Evolutionary conservation across 2,888 invertebrate genomes (phyloP), one percentile per base, ranked within the genome.

Genomic region (Calameuta pallipes): DNA sequence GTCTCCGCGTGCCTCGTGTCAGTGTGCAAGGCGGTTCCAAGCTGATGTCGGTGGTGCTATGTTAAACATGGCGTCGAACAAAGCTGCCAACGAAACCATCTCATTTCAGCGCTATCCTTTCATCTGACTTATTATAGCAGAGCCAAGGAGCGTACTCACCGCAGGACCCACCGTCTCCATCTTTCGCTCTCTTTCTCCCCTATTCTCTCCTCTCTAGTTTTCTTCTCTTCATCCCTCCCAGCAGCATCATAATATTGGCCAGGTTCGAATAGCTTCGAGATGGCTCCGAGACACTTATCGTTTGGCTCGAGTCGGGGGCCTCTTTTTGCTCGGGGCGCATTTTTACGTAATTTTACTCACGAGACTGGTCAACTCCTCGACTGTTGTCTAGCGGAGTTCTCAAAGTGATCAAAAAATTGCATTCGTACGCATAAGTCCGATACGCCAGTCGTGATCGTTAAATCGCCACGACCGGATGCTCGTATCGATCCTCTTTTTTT

Each of bases 31-130:
- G 23, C 23, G 36, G 15, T 56, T 56, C 23, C 56, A 56, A 86
- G 87, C 87, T 88, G 89, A 87, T 85, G 89, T 9, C 89, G 89
- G 87, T 87, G 88, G 87, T 89, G 89, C 88, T 87, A 88, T 89
- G 89, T 89, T 88, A 88, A 89, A 90, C 90, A 88, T 87, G 88
- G 89, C 89, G 89, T 88, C 89, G 87, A 85, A 89, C 89, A 89
- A 89, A 89, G 88, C 88, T 89, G 88, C 89, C 88, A 87, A 87
- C 89, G 36, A 74, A 87, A 88, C 87, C 88, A 87, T 87, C 88
- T 89, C 89, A 89, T 90, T 89, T 90, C 87, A 85, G 87, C 86
- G 85, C 87, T 85, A 87, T 87, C 86, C 85, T 82, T 79, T 80
- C 82, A 82, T 82, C 85, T 84, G 84, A 83, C 86, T 85, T 87